A percentile compares a stretch with the other conserved stretches of the same genome.
These are phyloP conservation scores for Agonopterix arenella DNA, from an alignment of 2,888 invertebrate species.

Conservation along the genomic window DNA sequence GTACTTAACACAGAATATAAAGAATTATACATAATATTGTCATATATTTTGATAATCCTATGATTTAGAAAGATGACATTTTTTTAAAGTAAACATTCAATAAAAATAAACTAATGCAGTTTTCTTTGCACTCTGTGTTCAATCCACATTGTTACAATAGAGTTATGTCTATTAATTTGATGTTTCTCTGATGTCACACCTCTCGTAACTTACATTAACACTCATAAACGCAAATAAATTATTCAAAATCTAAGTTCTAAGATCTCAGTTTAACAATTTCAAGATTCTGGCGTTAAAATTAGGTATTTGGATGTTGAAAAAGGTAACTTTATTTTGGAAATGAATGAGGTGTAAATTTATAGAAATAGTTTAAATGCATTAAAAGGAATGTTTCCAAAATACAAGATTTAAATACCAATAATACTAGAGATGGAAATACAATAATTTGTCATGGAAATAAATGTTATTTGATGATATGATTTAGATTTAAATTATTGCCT, in stretches of 20 bases:
- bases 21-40: too few relatives aligned
- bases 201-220: conserved; percentile 32
- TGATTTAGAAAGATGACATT: too few relatives aligned
- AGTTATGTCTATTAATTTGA: too few relatives aligned
- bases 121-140: too few relatives aligned
- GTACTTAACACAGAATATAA: too few relatives aligned
- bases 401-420: background rate
- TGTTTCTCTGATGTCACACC: background rate
- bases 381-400: background rate
- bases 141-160: too few relatives aligned
- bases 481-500: conserved; percentile 17
- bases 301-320: background rate
- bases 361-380: conserved; percentile 1
- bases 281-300: background rate
- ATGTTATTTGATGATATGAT: conserved; percentile 2
- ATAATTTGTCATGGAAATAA: background rate
- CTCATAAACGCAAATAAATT: conserved; percentile 54
- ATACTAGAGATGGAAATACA: background rate
- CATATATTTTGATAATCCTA: too few relatives aligned
- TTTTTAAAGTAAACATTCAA: too few relatives aligned
- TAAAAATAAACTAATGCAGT: too few relatives aligned
- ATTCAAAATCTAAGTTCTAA: conserved; percentile 28
- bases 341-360: background rate
- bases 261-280: background rate
- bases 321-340: background rate